Base-by-base conservation (phyloP, 2,113 vertebrate species). In the Nycticebus coucang region DNA sequence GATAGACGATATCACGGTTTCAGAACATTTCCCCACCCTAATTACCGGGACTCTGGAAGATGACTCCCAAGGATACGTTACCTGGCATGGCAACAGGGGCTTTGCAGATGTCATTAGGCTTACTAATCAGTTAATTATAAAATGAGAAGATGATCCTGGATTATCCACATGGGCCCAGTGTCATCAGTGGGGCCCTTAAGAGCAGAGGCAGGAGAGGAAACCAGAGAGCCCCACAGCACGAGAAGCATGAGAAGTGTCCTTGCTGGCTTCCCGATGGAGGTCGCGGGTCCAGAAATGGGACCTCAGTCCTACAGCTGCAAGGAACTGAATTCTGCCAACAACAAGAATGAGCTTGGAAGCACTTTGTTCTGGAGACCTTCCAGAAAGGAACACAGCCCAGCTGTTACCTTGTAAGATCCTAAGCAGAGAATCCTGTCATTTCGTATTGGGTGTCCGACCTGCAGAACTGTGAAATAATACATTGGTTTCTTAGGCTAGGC, bases 191-290 rank as follows among this genome's bases (percentile, higher is more conserved):
- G 81, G 14, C 15, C 19, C 22, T 80, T 50, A 66, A 37, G 82
- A 78, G 24, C 26, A 53, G 24, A 90, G 60, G 26, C 41, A 55
- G 22, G 74, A 71, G 14, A 57, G 18, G 28, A 33, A 81, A 19
- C 35, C 5, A 4, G 37, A 35, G 24, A 71, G 78, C n/a, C 11
- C 33, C 62, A 66, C 33, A 82, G 71, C 7, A 4, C 5, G 7
- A 75, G 71, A 55, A 7, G 1, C 9, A 28, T 5, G 55, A 6
- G 0, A 0, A 15, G 3, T 8, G 7, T 60, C 5, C 2, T 17
- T 19, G 12, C 8, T 45, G 53, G 22, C 71, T 7, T 33, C 12
- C 19, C 50, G 35, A 24, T 12, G 21, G 41, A 55, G 18, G 11
- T 35, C 10, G 0, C 0, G 10, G 11, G 26, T 55, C 17, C n/a